These are phyloP conservation scores for Prosapia bicincta DNA, from an alignment of 2,888 invertebrate species.

Conservation along the genomic window DNA sequence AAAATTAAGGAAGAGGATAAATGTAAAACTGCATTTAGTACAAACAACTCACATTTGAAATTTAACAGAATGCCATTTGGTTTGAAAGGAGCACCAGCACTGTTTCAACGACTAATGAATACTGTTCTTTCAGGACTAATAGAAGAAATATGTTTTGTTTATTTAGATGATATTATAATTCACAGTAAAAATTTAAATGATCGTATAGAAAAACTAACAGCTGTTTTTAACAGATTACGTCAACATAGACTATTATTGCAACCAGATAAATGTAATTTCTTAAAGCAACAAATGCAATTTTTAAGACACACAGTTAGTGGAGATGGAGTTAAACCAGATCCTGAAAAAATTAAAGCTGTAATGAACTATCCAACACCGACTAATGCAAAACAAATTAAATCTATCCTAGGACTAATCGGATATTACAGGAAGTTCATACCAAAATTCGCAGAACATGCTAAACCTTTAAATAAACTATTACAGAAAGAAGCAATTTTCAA, in stretches of 20 bases:
- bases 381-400: neutral
- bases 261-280: neutral
- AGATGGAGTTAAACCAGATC: neutral
- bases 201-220: neutral
- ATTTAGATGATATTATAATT: conserved; percentile 21
- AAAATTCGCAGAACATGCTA: conserved; percentile 14
- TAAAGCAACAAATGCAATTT: neutral
- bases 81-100: conserved; percentile 39
- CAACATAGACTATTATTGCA: neutral
- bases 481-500: conserved; percentile 20
- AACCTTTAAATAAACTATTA: conserved; percentile 14
- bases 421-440: conserved; percentile 12
- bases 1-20: conserved; percentile 38
- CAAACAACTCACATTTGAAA: conserved; percentile 40
- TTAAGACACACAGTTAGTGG: neutral
- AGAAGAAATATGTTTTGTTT: conserved; percentile 13
- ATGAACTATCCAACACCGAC: neutral
- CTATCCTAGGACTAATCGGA: conserved; percentile 3
- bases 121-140: conserved; percentile 37
- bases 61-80: conserved; percentile 42
- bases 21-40: conserved; percentile 43
- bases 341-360: neutral
- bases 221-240: conserved; percentile 11
- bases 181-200: conserved; percentile 1
- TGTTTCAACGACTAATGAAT: conserved; percentile 42